Evolutionary conservation across 2,888 invertebrate species (phyloP).

Genomic region (Leptinotarsa peninsularis): DNA sequence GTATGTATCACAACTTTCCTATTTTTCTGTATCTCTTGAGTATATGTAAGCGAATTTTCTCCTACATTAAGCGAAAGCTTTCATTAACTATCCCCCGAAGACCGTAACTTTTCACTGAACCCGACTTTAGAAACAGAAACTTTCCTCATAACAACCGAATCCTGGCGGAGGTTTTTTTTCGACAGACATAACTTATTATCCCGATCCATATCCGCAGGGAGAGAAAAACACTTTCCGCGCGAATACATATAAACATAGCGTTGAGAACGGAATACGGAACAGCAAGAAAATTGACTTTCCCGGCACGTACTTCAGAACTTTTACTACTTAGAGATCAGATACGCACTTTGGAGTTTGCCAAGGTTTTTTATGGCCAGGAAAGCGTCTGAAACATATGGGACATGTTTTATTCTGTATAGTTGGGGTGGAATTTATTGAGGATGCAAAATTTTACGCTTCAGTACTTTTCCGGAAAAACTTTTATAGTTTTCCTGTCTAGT

Average conservation of each 20-base stretch:
- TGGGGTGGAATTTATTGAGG: neutral
- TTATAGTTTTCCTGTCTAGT: neutral
- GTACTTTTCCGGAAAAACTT: neutral
- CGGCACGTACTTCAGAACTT: constrained; percentile 10
- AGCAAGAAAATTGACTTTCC: constrained; percentile 11
- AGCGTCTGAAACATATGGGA: constrained; percentile 14
- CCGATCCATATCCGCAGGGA: constrained; percentile 1
- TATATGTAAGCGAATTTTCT: neutral
- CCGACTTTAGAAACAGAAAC: constrained; percentile 23
- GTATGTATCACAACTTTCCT: too few relatives aligned
- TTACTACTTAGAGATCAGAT: constrained; percentile 14
- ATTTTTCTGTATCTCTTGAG: too few relatives aligned
- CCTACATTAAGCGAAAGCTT: constrained; percentile 23
- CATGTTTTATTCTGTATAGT: neutral
- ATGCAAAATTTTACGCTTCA: neutral
- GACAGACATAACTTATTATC: constrained; percentile 5
- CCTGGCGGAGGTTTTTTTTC: neutral
- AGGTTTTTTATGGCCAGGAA: neutral
- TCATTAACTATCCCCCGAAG: constrained; percentile 23
- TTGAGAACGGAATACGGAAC: constrained; percentile 1
- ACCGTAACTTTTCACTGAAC: constrained; percentile 21
- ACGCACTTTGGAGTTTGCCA: constrained; percentile 5
- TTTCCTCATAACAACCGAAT: constrained; percentile 28
- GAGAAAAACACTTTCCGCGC: constrained; percentile 5
- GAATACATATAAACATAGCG: neutral